phyloP scores from a whole-genome alignment of 1,140 invertebrate genomes.

The Caligus rogercresseyi region DNA sequence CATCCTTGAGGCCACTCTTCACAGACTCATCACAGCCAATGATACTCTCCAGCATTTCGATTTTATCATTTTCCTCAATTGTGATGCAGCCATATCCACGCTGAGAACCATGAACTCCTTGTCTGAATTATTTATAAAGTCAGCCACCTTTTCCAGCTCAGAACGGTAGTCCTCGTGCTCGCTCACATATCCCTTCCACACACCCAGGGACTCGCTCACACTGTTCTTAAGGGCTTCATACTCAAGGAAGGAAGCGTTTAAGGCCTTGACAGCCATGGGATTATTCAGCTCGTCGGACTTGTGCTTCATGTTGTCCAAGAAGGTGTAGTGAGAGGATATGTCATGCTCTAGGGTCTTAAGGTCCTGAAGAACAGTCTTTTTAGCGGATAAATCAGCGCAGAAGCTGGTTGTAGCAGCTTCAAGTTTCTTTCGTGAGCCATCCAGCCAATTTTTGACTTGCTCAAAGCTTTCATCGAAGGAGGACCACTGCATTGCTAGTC shows the following conservation, averaged over 20 bases:
- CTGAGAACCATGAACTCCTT: conserved; percentile 44
- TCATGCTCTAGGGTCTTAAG: conserved; percentile 59
- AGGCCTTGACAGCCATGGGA: conserved; percentile 47
- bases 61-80: conserved; percentile 23
- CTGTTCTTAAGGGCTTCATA: conserved; percentile 47
- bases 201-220: conserved; percentile 43
- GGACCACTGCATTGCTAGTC: conserved; percentile 60
- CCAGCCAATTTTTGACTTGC: conserved; percentile 57
- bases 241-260: conserved; percentile 45
- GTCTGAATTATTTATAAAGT: conserved; percentile 51
- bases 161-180: conserved; percentile 64
- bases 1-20: conserved; percentile 50
- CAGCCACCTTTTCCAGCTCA: conserved; percentile 49
- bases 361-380: conserved; percentile 58
- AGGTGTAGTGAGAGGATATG: conserved; percentile 53
- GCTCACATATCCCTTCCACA: conserved; percentile 46
- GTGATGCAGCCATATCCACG: conserved; percentile 34
- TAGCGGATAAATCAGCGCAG: conserved; percentile 55
- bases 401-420: conserved; percentile 42
- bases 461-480: conserved; percentile 74
- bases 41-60: conserved; percentile 5
- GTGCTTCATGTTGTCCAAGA: conserved; percentile 54
- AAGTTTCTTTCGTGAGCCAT: conserved; percentile 48
- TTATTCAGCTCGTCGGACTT: conserved; percentile 52
- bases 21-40: not conserved